phyloP scores from a whole-genome alignment of 2,113 vertebrate genomes.

The Xyliphius kryptos region DNA sequence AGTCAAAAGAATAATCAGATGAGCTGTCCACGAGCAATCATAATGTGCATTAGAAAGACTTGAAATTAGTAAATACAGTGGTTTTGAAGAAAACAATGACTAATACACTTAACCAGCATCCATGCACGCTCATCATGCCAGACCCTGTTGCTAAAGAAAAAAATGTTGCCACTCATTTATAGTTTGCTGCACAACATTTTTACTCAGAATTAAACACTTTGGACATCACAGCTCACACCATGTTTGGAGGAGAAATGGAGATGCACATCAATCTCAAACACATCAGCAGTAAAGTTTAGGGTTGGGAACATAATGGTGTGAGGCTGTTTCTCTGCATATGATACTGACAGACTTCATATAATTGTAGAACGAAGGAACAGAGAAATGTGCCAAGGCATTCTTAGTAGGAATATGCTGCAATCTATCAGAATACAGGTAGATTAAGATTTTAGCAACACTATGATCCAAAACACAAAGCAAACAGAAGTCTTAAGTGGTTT shows the following conservation, averaged over 20 bases:
- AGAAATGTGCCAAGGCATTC: too few relatives aligned
- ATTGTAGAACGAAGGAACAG: background rate
- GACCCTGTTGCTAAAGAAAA: background rate
- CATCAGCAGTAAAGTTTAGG: too few relatives aligned
- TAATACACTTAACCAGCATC: too few relatives aligned
- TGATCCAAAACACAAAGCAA: too few relatives aligned
- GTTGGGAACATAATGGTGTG: conserved; percentile 1
- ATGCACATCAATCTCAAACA: background rate
- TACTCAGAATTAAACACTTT: background rate
- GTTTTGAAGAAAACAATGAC: too few relatives aligned
- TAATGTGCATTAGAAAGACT: too few relatives aligned
- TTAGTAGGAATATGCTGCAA: background rate
- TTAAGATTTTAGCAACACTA: too few relatives aligned
- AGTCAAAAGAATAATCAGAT: background rate
- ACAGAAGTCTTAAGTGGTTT: too few relatives aligned
- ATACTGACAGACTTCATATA: conserved; percentile 5
- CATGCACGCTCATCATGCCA: background rate
- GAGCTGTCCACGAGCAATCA: too few relatives aligned
- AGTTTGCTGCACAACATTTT: too few relatives aligned
- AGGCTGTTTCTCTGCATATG: background rate
- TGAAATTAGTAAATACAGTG: too few relatives aligned
- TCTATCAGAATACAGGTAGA: background rate
- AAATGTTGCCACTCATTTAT: background rate
- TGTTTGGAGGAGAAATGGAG: background rate
- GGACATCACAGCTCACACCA: background rate